Conservation (phyloP, 2,888 invertebrate species). For the Bellardia pandia region DNA sequence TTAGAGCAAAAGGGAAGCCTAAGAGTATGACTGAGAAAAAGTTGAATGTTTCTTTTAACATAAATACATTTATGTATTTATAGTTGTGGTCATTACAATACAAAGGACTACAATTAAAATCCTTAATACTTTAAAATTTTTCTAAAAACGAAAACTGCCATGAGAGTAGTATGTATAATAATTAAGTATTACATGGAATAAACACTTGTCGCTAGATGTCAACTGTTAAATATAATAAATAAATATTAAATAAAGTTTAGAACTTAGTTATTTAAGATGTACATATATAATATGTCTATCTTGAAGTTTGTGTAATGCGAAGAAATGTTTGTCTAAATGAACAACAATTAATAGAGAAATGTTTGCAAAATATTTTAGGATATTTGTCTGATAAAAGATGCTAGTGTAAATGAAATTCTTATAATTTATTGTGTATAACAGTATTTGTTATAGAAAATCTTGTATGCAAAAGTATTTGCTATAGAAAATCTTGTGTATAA, state of each 20-base stretch:
- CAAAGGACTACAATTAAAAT: slow-evolving; percentile 15
- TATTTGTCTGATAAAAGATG: no score
- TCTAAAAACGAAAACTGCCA: not conserved
- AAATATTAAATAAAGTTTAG: not conserved
- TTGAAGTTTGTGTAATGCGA: not conserved
- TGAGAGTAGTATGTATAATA: not conserved
- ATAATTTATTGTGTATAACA: no score
- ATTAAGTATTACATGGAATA: not conserved
- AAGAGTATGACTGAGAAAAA: not conserved
- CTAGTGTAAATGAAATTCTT: no score
- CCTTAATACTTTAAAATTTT: not conserved
- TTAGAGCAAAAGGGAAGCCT: not conserved
- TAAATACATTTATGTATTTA: slow-evolving; percentile 36
- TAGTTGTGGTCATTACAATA: slow-evolving; percentile 44
- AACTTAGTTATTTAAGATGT: not conserved
- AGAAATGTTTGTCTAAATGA: not conserved
- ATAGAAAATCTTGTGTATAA: no score
- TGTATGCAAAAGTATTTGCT: no score
- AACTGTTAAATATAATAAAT: slow-evolving; percentile 10
- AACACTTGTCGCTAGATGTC: slow-evolving; percentile 43
- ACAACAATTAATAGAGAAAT: not conserved
- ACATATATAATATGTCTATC: not conserved
- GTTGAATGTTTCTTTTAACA: slow-evolving; percentile 12
- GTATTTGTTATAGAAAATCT: no score
- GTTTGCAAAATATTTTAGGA: not conserved